Base-by-base conservation (phyloP, 2,113 vertebrate species). In the Hipposideros armiger region DNA sequence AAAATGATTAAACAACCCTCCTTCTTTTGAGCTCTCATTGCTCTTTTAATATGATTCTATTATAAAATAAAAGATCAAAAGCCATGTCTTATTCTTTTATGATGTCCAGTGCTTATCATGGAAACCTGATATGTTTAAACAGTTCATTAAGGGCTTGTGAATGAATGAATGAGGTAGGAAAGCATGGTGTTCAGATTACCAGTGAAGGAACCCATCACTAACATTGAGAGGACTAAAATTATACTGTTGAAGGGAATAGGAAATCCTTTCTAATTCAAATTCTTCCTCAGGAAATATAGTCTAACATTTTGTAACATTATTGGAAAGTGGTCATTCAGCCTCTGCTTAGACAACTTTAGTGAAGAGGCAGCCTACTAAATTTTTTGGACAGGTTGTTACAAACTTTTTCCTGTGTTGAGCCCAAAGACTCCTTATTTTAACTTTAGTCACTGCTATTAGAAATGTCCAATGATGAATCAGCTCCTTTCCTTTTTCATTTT, bases 51-150 rank as follows among this genome's bases (percentile, higher is more conserved):
- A 80, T n/a, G 36, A 69, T 50, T 62, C 17, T 50, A 67, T 64
- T 80, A 83, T 67, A 88, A 95, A 95, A 67, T 86, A 82, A 30
- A 93, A 78, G 14, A 56, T 28, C n/a, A 54, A 60, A 72, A 50
- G 64, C 40, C 40, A 24, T 80, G 42, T 87, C 70, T 58, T 45
- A 73, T 56, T 90, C 52, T 87, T 97, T 91, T 72, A 40, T 56
- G 87, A 62, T n/a, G 19, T 50, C 0, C 26, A 62, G 24, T n/a
- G 45, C 32, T 91, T 80, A 42, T 45, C 6, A 24, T 42, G 11
- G 36, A 56, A 54, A 70, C 32, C 16, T n/a, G 36, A 8, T 70
- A 82, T 9, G 14, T 36, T 30, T 58, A n/a, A 93, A 40, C 7
- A 19, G 67, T 54, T 96, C 32, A 50, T 19, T 82, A 40, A 89